A percentile compares a stretch with the other conserved stretches of the same genome.
phyloP scores from a whole-genome alignment of 2,113 vertebrate species.

The Labeo rohita region DNA sequence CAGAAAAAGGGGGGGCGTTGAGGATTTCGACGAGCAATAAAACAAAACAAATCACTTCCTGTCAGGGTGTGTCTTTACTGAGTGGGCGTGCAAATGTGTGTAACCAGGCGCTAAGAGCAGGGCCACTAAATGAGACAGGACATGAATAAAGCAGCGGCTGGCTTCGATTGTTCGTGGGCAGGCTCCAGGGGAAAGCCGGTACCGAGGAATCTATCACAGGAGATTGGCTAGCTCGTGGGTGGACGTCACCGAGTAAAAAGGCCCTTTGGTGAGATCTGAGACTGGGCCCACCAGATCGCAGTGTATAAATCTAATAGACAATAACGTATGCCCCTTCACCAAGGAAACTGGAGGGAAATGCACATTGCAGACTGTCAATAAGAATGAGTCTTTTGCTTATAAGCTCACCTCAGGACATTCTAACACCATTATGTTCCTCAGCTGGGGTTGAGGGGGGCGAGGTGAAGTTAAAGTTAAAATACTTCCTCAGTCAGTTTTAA shows the following conservation, averaged over 20 bases:
- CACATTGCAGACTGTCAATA: conserved; percentile 13
- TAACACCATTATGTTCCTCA: neutral
- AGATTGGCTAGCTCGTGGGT: conserved; percentile 55
- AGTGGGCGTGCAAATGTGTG: conserved; percentile 42
- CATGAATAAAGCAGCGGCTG: conserved; percentile 49
- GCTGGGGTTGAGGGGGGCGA: neutral
- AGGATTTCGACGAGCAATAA: conserved; percentile 49
- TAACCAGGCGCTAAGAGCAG: conserved; percentile 21
- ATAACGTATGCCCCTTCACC: conserved; percentile 28
- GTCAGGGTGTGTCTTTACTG: conserved; percentile 43
- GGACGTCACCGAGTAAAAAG: conserved; percentile 56
- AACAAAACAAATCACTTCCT: conserved; percentile 57
- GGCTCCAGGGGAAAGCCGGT: conserved; percentile 49
- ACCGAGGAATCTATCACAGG: conserved; percentile 57
- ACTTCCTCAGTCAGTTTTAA: conserved; percentile 8
- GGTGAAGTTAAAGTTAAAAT: conserved; percentile 21
- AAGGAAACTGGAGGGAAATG: conserved; percentile 34
- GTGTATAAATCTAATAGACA: conserved; percentile 44
- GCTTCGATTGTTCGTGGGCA: conserved; percentile 53
- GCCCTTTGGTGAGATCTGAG: conserved; percentile 44
- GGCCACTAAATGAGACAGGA: conserved; percentile 49
- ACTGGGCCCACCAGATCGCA: conserved; percentile 32
- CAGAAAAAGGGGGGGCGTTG: conserved; percentile 16
- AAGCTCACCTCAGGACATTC: neutral
- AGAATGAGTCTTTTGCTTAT: conserved; percentile 4